A percentile compares a stretch with the other conserved stretches of the same genome.
Evolutionary conservation across 1,140 invertebrate species (phyloP).

Genomic region (Pissodes strobi): DNA sequence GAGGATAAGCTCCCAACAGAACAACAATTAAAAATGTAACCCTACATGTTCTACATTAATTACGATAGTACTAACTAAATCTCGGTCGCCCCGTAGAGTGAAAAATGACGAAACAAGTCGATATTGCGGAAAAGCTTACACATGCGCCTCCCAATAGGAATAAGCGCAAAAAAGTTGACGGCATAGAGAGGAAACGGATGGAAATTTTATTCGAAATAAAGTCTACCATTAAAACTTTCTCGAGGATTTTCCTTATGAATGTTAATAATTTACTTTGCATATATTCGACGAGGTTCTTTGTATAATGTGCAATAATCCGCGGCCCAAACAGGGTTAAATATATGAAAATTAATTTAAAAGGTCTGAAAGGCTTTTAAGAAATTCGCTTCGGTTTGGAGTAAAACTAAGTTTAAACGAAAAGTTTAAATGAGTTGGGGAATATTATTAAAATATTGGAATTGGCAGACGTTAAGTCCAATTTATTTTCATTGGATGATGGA

Average conservation of each 20-base stretch:
- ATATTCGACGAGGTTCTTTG: slow-evolving; percentile 41
- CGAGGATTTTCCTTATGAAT: slow-evolving; percentile 55
- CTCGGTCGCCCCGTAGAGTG: slow-evolving; percentile 6
- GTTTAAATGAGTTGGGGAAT: too few relatives aligned
- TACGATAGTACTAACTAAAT: background rate
- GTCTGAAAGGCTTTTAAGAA: background rate
- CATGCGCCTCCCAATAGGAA: slow-evolving; percentile 47
- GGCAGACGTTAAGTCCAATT: too few relatives aligned
- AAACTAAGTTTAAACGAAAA: too few relatives aligned
- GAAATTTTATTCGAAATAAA: slow-evolving; percentile 56
- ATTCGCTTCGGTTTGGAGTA: too few relatives aligned
- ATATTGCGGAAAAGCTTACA: slow-evolving; percentile 45
- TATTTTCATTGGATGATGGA: too few relatives aligned
- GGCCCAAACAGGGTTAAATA: slow-evolving; percentile 43
- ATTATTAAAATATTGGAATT: too few relatives aligned
- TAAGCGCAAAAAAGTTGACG: slow-evolving; percentile 32
- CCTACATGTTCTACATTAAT: too few relatives aligned
- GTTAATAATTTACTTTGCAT: slow-evolving; percentile 57
- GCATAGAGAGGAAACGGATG: slow-evolving; percentile 49
- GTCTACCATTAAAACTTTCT: slow-evolving; percentile 52
- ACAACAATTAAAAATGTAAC: too few relatives aligned
- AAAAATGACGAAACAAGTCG: slow-evolving; percentile 47
- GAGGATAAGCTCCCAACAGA: too few relatives aligned
- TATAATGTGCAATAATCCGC: slow-evolving; percentile 47
- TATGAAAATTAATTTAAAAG: slow-evolving; percentile 36